These are phyloP conservation scores for Siniperca undulata DNA, from an alignment of 2,797 vertebrate species.

Conservation along the genomic window DNA sequence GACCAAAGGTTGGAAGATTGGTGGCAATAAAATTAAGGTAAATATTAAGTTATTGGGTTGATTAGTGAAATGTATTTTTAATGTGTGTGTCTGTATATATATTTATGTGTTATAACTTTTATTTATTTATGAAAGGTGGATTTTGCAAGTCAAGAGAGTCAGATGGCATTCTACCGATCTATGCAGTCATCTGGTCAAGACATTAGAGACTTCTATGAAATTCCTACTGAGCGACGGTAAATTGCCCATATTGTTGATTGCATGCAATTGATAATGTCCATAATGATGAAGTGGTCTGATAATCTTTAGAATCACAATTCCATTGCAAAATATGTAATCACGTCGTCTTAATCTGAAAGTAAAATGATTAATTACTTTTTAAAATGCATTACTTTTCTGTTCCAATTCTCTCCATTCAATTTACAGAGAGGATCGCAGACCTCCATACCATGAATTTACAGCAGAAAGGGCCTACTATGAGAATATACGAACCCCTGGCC, in stretches of 20 bases:
- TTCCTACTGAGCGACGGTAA: conserved; percentile 94
- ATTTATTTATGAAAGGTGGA: conserved; percentile 89
- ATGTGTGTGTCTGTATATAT: not conserved
- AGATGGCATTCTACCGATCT: conserved; percentile 97
- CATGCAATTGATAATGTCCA: not conserved
- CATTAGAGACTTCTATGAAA: conserved; percentile 98
- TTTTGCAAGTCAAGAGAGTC: conserved; percentile 99
- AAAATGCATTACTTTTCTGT: conserved; percentile 4
- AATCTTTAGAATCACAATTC: not conserved
- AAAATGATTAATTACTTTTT: not conserved
- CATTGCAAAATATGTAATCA: not conserved
- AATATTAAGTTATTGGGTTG: not conserved
- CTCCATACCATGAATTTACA: conserved; percentile 94
- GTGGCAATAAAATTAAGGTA: conserved; percentile 99
- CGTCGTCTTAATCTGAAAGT: not conserved
- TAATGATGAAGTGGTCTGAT: not conserved
- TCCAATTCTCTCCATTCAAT: conserved; percentile 36
- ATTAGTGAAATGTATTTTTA: not conserved
- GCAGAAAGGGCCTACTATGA: conserved; percentile 96
- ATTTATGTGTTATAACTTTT: conserved; percentile 5
- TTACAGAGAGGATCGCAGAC: conserved; percentile 94
- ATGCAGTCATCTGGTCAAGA: conserved; percentile 99
- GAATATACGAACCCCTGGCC: conserved; percentile 91
- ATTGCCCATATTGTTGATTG: conserved; percentile 7
- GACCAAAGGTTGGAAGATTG: conserved; percentile 99